These are phyloP conservation scores for Tarsius wallacei DNA, from an alignment of 2,797 vertebrate species.

Conservation along the genomic window DNA sequence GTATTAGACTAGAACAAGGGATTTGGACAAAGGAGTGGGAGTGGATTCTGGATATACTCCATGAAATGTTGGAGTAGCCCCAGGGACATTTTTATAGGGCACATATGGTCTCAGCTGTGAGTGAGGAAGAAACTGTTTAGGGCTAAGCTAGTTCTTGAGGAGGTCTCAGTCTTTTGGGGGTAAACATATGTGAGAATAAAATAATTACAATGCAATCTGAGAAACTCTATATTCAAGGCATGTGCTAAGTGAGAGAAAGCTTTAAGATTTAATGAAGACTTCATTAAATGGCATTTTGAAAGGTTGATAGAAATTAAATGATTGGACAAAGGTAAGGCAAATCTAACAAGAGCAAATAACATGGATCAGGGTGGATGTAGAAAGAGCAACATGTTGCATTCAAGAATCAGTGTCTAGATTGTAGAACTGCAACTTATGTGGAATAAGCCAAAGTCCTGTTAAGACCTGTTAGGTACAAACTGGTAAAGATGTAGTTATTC, in stretches of 20 bases:
- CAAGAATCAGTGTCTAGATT: neutral
- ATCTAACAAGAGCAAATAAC: neutral
- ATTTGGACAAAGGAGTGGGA: constrained; percentile 69
- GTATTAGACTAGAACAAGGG: constrained; percentile 21
- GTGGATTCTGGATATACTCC: constrained; percentile 65
- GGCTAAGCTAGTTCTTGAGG: constrained; percentile 63
- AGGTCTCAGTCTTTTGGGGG: constrained; percentile 26
- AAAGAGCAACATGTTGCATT: neutral
- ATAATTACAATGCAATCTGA: neutral
- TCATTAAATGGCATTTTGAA: neutral
- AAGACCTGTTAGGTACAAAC: neutral
- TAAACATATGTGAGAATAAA: constrained; percentile 68
- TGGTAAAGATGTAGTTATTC: neutral
- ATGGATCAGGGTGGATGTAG: neutral
- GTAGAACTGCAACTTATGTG: neutral
- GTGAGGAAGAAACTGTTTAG: constrained; percentile 63
- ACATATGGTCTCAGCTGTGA: constrained; percentile 81
- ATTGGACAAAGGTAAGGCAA: neutral
- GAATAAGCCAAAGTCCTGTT: neutral
- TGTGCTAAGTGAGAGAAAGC: neutral
- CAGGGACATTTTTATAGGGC: constrained; percentile 81
- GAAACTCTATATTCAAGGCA: neutral
- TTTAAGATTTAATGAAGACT: constrained; percentile 19
- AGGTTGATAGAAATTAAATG: neutral
- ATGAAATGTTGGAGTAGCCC: constrained; percentile 74